Conservation (phyloP, 2,797 vertebrate genomes). For the Oophaga sylvatica region DNA sequence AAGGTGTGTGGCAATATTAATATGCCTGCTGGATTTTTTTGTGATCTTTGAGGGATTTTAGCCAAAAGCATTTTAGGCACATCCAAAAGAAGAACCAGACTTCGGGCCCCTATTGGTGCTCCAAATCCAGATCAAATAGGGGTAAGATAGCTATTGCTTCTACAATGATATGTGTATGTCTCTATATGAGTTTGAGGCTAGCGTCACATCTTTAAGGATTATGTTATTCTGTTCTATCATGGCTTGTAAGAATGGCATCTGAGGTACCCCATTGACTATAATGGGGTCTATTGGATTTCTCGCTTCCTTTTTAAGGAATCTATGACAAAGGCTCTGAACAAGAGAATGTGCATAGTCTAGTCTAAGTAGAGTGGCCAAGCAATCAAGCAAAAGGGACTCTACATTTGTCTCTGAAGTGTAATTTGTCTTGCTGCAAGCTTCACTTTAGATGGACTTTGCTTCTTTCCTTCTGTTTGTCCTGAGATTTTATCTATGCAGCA, state of each 20-base stretch:
- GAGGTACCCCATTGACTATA: too few relatives aligned
- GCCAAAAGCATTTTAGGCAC: neutral
- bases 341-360: too few relatives aligned
- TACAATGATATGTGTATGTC: neutral
- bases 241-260: too few relatives aligned
- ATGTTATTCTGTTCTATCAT: too few relatives aligned
- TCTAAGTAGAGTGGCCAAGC: too few relatives aligned
- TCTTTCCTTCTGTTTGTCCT: too few relatives aligned
- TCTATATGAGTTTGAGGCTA: neutral
- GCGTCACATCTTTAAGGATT: too few relatives aligned
- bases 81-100: neutral
- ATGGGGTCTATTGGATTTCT: too few relatives aligned
- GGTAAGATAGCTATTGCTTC: neutral
- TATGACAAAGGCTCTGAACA: too few relatives aligned
- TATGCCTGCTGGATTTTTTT: neutral
- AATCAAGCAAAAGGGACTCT: neutral
- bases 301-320: too few relatives aligned
- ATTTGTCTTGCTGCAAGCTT: neutral
- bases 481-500: neutral
- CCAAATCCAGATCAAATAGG: neutral
- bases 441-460: neutral
- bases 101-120: neutral
- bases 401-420: neutral
- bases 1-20: constrained; percentile 77
- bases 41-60: neutral